Evolutionary conservation across 2,797 vertebrate genomes (phyloP).

Genomic region (Alectoris magna): DNA sequence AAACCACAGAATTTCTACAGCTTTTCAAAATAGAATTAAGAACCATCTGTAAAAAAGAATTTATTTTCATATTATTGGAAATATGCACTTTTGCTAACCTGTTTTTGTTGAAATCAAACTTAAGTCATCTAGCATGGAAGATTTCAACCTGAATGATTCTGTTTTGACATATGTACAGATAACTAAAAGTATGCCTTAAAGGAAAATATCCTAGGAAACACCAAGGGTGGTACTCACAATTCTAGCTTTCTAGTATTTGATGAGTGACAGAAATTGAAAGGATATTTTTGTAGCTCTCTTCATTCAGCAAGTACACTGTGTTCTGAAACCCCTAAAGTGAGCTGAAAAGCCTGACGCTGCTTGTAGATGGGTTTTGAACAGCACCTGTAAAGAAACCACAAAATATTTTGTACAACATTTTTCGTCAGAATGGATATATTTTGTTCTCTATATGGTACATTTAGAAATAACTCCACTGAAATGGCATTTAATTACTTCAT

Average conservation of each 20-base stretch:
- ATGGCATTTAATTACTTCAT: not conserved
- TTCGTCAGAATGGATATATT: not conserved
- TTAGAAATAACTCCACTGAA: not conserved
- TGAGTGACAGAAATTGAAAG: not conserved
- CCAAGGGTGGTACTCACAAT: not conserved
- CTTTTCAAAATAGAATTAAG: too few species aligned
- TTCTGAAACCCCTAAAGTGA: not conserved
- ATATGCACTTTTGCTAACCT: not conserved
- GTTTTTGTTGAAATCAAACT: not conserved
- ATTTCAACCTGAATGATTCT: not conserved
- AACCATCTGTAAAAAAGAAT: too few species aligned
- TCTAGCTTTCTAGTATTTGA: not conserved
- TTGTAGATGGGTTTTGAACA: not conserved
- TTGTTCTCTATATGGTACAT: not conserved
- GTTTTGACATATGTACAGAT: not conserved
- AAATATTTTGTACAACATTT: not conserved
- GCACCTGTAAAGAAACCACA: not conserved
- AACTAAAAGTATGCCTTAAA: not conserved
- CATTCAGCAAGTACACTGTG: not conserved
- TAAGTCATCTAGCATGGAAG: not conserved
- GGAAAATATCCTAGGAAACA: not conserved
- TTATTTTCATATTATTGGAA: too few species aligned
- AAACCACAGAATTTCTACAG: too few species aligned
- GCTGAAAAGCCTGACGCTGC: not conserved
- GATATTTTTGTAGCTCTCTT: not conserved